Base-by-base conservation (phyloP, 2,888 invertebrate species). In the Drosophila meridiana region DNA sequence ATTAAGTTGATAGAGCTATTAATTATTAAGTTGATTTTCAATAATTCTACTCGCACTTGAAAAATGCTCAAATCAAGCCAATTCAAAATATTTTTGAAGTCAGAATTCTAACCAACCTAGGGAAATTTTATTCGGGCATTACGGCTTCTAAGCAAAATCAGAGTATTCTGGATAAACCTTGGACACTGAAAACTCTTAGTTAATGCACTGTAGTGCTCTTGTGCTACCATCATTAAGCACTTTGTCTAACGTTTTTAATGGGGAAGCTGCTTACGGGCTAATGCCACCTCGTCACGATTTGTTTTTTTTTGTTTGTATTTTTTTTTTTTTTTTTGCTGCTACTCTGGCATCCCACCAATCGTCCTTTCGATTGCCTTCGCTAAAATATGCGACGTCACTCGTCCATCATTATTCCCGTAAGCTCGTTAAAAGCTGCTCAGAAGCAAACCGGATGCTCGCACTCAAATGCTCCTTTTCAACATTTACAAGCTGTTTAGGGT, bases 361-460 rank as follows among this genome's bases (percentile, higher is more conserved):
- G 9, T 30, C 14, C 8, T 14, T 50, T 40, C 42, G 45, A 26
- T 32, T 48, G 50, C n/a, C 53, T 36, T 61, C 20, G 66, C 60
- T 73, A 66, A 85, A 87, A 80, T 89, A 82, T 87, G 85, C 89
- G 69, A 58, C 82, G 85, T 85, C 85, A 85, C 85, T 84, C 62
- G 77, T 60, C 71, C 82, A 73, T 80, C 87, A 87, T 89, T 87
- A 79, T 75, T 70, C 67, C 72, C 61, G 69, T 87, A 89, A 85
- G 87, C 82, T 83, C 82, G 77, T 87, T 84, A 89, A 85, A 77
- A 87, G 84, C 89, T 71, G 71, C 72, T 87, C 80, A 69, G 76
- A 72, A 68, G 66, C 76, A 65, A 88, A 74, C 81, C 69, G 74
- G 68, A 62, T 69, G 69, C 59, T 66, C 67, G 61, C 76, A 72